Evolutionary conservation across 1,140 invertebrate genomes (phyloP).

Genomic region (Cotesia glomerata): DNA sequence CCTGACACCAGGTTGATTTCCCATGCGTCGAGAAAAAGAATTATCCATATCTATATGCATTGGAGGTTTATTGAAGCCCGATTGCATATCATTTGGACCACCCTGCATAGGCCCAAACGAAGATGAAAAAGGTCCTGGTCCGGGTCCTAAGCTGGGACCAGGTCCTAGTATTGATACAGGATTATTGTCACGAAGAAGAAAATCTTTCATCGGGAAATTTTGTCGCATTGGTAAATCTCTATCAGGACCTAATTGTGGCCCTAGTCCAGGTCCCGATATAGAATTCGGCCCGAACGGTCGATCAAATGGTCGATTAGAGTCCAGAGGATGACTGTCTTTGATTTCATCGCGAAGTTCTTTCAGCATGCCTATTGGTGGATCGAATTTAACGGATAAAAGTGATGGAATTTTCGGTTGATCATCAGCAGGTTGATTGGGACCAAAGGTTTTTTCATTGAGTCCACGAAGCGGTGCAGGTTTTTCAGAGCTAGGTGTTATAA

Average conservation of each 20-base stretch:
- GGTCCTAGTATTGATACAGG: too few species aligned
- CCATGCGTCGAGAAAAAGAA: slow-evolving; percentile 13
- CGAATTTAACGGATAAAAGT: slow-evolving; percentile 33
- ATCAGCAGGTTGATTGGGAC: neutral
- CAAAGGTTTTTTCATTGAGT: slow-evolving; percentile 11
- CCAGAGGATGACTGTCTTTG: neutral
- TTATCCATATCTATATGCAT: neutral
- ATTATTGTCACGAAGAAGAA: slow-evolving; percentile 10
- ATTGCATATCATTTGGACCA: too few species aligned
- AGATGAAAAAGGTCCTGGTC: slow-evolving; percentile 10
- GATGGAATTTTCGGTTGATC: slow-evolving; percentile 26
- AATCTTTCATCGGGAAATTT: neutral
- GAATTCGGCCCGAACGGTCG: slow-evolving; percentile 9
- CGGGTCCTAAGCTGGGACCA: slow-evolving; percentile 7
- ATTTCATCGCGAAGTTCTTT: slow-evolving; percentile 2
- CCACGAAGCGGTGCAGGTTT: neutral
- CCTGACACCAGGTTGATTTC: neutral
- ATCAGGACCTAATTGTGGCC: neutral
- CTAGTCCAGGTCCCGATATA: neutral
- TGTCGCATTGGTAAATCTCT: neutral
- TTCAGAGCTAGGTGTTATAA: slow-evolving; percentile 15
- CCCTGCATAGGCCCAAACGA: neutral
- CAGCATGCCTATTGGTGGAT: slow-evolving; percentile 12
- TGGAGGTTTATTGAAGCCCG: neutral
- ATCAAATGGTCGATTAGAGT: slow-evolving; percentile 3